Percentiles rank a stretch among this genome's conserved stretches.
These are phyloP conservation scores for Argyrosomus regius DNA, from an alignment of 2,797 vertebrate genomes.

Conservation along the genomic window DNA sequence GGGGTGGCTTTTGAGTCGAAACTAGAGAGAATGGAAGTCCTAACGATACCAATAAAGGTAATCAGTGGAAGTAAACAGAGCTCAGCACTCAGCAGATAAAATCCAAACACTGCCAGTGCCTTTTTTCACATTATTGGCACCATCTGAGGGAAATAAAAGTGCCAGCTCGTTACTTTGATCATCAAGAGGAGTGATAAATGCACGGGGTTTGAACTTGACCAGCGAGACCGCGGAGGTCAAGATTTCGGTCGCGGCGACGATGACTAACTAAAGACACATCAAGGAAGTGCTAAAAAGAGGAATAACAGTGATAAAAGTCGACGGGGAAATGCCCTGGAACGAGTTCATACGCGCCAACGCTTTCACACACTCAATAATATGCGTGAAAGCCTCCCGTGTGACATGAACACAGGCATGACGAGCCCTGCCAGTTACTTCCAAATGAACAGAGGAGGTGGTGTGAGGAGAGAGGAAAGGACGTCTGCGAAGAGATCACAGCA, in stretches of 20 bases:
- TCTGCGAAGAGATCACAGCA: constrained; percentile 16
- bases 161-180: constrained; percentile 24
- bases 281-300: background rate
- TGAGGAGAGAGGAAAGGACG: constrained; percentile 9
- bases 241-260: background rate
- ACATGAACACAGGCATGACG: background rate
- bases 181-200: background rate
- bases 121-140: constrained; percentile 6
- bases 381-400: constrained; percentile 4
- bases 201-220: background rate
- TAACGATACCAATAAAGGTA: constrained; percentile 22
- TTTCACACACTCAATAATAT: constrained; percentile 11
- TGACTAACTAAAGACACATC: background rate
- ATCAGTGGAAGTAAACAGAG: constrained; percentile 19
- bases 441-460: constrained; percentile 32
- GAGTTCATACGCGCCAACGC: constrained; percentile 3
- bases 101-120: constrained; percentile 29
- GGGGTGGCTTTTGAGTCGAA: background rate
- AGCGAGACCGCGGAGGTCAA: background rate
- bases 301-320: background rate
- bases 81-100: constrained; percentile 14
- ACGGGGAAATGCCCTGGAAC: background rate
- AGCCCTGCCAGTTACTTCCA: constrained; percentile 36
- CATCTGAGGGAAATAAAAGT: constrained; percentile 20
- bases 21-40: background rate